Percentiles rank a stretch among this genome's conserved stretches.
Conservation (phyloP, 2,113 vertebrate species). For the Leucosticte australis region DNA sequence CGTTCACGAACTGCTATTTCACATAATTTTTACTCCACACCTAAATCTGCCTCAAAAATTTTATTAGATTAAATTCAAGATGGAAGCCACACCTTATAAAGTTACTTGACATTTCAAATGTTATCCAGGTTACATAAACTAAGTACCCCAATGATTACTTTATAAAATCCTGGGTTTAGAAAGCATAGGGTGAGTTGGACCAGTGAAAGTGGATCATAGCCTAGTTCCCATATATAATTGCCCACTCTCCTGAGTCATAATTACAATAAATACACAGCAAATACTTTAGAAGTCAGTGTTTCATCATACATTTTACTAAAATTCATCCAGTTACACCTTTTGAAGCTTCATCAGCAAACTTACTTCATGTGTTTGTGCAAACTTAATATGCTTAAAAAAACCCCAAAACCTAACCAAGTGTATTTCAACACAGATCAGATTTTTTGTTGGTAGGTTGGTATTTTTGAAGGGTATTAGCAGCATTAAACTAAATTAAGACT, state of each 20-base stretch:
- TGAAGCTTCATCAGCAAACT: background rate
- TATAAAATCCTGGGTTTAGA: background rate
- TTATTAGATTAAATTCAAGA: background rate
- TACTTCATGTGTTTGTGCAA: background rate
- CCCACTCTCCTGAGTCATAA: background rate
- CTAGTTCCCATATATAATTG: background rate
- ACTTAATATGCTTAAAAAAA: background rate
- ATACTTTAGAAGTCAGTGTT: background rate
- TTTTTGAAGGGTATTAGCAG: background rate
- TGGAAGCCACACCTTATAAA: background rate
- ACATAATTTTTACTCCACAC: background rate
- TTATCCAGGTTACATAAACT: background rate
- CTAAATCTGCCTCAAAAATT: background rate
- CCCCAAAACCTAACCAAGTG: background rate
- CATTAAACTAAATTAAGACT: background rate
- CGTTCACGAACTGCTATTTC: background rate
- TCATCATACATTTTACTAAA: background rate
- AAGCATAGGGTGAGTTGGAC: background rate
- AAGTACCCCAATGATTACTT: background rate
- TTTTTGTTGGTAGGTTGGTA: background rate
- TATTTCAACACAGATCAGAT: background rate
- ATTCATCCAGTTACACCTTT: background rate
- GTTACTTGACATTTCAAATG: background rate
- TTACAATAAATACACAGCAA: background rate
- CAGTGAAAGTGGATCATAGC: background rate